phyloP scores from a whole-genome alignment of 1,140 invertebrate genomes.

The Capitella teleta region DNA sequence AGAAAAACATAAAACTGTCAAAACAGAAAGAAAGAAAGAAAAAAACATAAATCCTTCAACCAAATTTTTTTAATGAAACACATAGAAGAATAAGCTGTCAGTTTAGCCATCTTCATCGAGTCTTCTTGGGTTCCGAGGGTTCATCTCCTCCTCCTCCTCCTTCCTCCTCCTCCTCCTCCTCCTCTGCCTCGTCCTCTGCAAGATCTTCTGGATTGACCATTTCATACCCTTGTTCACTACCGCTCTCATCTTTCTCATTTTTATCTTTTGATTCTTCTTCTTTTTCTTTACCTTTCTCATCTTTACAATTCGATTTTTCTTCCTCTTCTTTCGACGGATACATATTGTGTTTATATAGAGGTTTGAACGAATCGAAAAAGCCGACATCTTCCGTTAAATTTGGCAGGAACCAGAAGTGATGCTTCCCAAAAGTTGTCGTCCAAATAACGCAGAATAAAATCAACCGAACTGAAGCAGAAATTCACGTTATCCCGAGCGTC shows the following conservation, averaged over 20 bases:
- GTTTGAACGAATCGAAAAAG: slow-evolving; percentile 97
- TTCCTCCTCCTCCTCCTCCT: not conserved
- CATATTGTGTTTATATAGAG: slow-evolving; percentile 61
- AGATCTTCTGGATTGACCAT: slow-evolving; percentile 6
- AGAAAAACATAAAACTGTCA: too few species aligned
- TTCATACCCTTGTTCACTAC: slow-evolving; percentile 46
- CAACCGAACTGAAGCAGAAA: slow-evolving; percentile 54
- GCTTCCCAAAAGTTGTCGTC: slow-evolving; percentile 65
- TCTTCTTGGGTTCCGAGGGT: too few species aligned
- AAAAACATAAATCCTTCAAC: too few species aligned
- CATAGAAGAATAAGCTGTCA: too few species aligned
- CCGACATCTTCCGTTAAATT: slow-evolving; percentile 98
- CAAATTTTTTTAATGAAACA: too few species aligned
- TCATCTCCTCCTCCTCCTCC: not conserved
- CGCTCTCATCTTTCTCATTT: slow-evolving; percentile 10
- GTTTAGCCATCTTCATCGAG: too few species aligned
- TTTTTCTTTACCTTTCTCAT: slow-evolving; percentile 16
- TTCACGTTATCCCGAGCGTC: not conserved
- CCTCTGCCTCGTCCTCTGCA: not conserved
- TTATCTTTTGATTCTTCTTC: slow-evolving; percentile 11
- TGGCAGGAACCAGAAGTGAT: slow-evolving; percentile 93
- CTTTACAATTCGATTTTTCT: slow-evolving; percentile 16
- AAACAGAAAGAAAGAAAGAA: too few species aligned
- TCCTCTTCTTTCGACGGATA: slow-evolving; percentile 17
- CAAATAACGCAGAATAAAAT: slow-evolving; percentile 88